A percentile compares a stretch with the other conserved stretches of the same genome.
phyloP scores from a whole-genome alignment of 2,797 vertebrate genomes.

The Pseudocheirus occidentalis region DNA sequence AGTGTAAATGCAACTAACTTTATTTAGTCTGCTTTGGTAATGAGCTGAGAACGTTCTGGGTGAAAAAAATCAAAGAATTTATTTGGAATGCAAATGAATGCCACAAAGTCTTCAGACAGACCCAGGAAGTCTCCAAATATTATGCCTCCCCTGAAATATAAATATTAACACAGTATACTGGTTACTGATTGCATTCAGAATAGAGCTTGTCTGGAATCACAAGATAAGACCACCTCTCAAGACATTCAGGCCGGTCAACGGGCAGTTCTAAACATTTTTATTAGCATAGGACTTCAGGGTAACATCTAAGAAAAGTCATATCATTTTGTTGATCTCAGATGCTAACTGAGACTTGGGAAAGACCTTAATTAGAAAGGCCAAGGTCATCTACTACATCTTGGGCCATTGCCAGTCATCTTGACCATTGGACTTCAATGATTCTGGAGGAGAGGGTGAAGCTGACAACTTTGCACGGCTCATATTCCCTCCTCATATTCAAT shows the following conservation, averaged over 20 bases:
- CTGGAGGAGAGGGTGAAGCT: neutral
- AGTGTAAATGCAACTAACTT: conserved; percentile 32
- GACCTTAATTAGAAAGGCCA: neutral
- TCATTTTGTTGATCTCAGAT: neutral
- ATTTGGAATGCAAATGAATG: conserved; percentile 48
- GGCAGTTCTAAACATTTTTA: neutral
- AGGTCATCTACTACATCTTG: neutral
- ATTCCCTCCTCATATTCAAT: neutral
- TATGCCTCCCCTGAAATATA: conserved; percentile 52
- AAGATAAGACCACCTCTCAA: neutral
- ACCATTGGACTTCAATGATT: neutral
- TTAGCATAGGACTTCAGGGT: neutral
- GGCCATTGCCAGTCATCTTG: neutral
- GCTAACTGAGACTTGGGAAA: neutral
- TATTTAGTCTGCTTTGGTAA: conserved; percentile 73
- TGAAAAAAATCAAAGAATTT: conserved; percentile 54
- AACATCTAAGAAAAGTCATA: neutral
- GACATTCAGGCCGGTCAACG: neutral
- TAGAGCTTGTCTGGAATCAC: neutral
- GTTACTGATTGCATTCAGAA: conserved; percentile 24
- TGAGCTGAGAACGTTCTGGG: conserved; percentile 52
- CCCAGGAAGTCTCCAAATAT: conserved; percentile 30
- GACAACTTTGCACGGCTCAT: neutral
- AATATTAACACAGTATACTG: conserved; percentile 34
- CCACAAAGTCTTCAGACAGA: conserved; percentile 39